phyloP scores from a whole-genome alignment of 2,113 vertebrate species.

The Pollimyrus isidori region DNA sequence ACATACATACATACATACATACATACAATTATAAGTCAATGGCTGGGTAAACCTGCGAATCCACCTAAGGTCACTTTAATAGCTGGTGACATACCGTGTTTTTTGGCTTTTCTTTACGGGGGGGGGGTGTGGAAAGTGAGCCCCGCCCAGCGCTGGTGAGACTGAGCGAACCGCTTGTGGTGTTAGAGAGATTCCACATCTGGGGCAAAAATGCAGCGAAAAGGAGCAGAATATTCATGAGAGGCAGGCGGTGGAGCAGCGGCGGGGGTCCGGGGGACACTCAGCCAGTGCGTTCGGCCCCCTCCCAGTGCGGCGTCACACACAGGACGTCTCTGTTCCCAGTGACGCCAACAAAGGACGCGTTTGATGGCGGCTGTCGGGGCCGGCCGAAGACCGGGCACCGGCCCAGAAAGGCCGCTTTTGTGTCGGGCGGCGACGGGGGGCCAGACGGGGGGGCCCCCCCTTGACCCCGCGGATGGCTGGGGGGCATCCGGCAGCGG shows the following conservation, averaged over 20 bases:
- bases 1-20: background rate
- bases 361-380: constrained; percentile 46
- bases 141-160: background rate
- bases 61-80: background rate
- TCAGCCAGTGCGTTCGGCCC: background rate
- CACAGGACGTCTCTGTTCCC: constrained; percentile 44
- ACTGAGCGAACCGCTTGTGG: no score
- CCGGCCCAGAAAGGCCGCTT: constrained; percentile 50
- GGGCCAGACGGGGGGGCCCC: constrained; percentile 45
- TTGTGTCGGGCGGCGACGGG: constrained; percentile 45
- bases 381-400: constrained; percentile 36
- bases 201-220: background rate
- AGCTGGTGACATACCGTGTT: background rate
- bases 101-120: background rate
- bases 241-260: background rate
- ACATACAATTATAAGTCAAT: background rate
- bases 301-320: background rate
- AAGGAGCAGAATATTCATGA: constrained; percentile 6
- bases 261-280: background rate
- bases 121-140: no score
- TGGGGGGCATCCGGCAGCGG: background rate
- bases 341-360: constrained; percentile 48
- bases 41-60: background rate
- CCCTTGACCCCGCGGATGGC: constrained; percentile 34
- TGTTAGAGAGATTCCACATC: background rate